Conservation (phyloP, 1,140 invertebrate species). For the Capitella teleta region DNA sequence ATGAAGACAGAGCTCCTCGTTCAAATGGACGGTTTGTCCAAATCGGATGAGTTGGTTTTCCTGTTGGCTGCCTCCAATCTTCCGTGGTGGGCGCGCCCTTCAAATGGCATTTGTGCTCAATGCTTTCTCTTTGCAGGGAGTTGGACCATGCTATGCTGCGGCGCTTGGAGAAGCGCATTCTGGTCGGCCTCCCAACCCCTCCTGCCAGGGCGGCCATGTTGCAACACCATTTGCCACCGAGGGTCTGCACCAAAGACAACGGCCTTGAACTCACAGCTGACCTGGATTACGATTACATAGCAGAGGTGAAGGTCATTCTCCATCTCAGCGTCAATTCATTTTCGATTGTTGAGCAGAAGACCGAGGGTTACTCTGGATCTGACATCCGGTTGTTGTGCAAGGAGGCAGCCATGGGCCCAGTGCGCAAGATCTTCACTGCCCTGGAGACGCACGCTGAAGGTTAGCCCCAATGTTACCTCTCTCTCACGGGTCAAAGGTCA, state of each 20-base stretch:
- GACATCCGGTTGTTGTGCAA: conserved; percentile 81
- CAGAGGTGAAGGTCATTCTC: too few species aligned
- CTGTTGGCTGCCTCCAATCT: conserved; percentile 80
- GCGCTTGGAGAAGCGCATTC: conserved; percentile 75
- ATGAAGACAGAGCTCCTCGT: conserved; percentile 64
- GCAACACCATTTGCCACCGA: conserved; percentile 45
- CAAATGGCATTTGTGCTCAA: background rate
- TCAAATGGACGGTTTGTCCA: conserved; percentile 57
- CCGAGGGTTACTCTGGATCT: conserved; percentile 71
- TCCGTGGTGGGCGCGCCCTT: conserved; percentile 57
- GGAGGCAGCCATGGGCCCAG: conserved; percentile 57
- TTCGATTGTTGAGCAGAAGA: conserved; percentile 47
- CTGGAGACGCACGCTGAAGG: conserved; percentile 42
- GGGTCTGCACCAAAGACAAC: conserved; percentile 36
- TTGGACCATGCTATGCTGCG: conserved; percentile 76
- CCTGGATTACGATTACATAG: conserved; percentile 49
- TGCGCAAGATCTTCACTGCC: conserved; percentile 45
- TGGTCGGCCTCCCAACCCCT: conserved; percentile 62
- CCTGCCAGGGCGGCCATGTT: conserved; percentile 58
- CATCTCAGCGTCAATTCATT: too few species aligned
- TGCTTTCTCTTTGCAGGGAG: conserved; percentile 50
- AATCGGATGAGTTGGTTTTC: conserved; percentile 57
- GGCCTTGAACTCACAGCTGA: conserved; percentile 42
- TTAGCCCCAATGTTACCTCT: conserved; percentile 7
- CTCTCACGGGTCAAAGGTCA: background rate